phyloP scores from a whole-genome alignment of 1,140 invertebrate species.

The Drosophila sucinea region DNA sequence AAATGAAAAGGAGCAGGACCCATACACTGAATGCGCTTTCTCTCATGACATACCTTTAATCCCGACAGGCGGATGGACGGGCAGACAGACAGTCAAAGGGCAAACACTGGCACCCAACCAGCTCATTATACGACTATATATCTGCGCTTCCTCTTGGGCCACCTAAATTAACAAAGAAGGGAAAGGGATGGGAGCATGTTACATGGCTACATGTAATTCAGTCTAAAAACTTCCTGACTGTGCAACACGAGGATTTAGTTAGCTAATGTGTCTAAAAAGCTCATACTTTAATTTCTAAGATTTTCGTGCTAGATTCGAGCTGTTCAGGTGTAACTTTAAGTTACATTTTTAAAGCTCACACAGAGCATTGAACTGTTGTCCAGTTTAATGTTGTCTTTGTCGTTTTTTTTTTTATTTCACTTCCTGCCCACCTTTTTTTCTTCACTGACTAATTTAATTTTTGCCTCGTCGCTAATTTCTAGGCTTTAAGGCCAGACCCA shows the following conservation, averaged over 20 bases:
- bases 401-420: constrained; percentile 51
- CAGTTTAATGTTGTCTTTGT: neutral
- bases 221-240: constrained; percentile 3
- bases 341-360: neutral
- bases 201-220: constrained; percentile 4
- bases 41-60: constrained; percentile 38
- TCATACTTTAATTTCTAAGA: neutral
- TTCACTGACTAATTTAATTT: constrained; percentile 62
- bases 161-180: constrained; percentile 5
- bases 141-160: constrained; percentile 6
- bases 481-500: constrained; percentile 46
- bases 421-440: constrained; percentile 14
- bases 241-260: neutral
- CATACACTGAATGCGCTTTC: constrained; percentile 43
- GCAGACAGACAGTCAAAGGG: constrained; percentile 37
- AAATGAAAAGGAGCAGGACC: constrained; percentile 1
- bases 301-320: neutral
- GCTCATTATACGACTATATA: constrained; percentile 10
- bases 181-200: neutral
- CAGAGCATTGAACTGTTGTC: neutral
- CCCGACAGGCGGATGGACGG: neutral
- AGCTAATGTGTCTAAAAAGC: neutral
- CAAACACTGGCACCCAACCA: constrained; percentile 18
- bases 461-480: constrained; percentile 65
- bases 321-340: neutral